Evolutionary conservation across 1,140 invertebrate genomes (phyloP).

Genomic region (Geopemphigus sp.): DNA sequence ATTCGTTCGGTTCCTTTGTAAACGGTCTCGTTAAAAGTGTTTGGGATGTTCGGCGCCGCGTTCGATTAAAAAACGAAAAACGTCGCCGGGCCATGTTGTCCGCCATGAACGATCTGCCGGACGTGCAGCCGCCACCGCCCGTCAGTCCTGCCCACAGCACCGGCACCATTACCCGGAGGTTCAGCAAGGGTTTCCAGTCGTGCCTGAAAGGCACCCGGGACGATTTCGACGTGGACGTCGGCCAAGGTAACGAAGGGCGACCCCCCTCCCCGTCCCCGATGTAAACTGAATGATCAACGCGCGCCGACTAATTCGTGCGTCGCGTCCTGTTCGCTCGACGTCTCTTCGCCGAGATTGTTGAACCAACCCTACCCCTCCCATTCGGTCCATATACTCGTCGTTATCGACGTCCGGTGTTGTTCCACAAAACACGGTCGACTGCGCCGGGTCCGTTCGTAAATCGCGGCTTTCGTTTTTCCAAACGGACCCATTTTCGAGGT

Average conservation of each 20-base stretch:
- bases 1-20: not conserved
- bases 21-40: not conserved
- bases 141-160: slow-evolving; percentile 35
- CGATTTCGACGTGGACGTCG: slow-evolving; percentile 51
- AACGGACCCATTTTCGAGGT: slow-evolving; percentile 1
- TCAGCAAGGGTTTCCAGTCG: slow-evolving; percentile 54
- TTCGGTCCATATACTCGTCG: too few species aligned
- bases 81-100: slow-evolving; percentile 13
- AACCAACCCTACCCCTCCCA: too few species aligned
- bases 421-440: not conserved
- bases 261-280: too few species aligned
- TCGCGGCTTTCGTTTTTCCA: slow-evolving; percentile 1
- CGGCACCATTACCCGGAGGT: slow-evolving; percentile 51
- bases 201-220: slow-evolving; percentile 52
- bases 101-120: slow-evolving; percentile 39
- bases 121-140: slow-evolving; percentile 35
- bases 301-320: too few species aligned
- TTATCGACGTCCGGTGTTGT: too few species aligned
- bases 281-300: too few species aligned
- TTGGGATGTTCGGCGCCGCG: not conserved
- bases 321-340: too few species aligned
- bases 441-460: too few species aligned
- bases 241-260: slow-evolving; percentile 52
- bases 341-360: too few species aligned
- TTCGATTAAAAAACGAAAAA: not conserved